phyloP scores from a whole-genome alignment of 2,797 vertebrate genomes.

The Tolypeutes matacus region DNA sequence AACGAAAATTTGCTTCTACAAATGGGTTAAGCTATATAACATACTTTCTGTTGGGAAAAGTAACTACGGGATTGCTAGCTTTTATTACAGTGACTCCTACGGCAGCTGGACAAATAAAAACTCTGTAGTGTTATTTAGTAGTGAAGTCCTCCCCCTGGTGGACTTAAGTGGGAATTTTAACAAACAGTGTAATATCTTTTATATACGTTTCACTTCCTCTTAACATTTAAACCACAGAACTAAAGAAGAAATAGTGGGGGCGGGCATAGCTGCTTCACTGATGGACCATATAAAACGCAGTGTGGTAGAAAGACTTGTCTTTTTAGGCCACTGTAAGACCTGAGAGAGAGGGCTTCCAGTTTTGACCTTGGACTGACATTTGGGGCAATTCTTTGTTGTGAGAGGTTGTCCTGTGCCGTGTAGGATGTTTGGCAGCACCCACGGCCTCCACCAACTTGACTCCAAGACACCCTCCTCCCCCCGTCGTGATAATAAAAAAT shows the following conservation, averaged over 20 bases:
- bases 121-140: slow-evolving; percentile 13
- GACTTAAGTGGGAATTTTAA: slow-evolving; percentile 21
- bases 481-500: background rate
- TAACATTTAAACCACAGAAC: slow-evolving; percentile 2
- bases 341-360: background rate
- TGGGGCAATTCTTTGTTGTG: background rate
- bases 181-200: slow-evolving; percentile 11
- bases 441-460: background rate
- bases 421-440: background rate
- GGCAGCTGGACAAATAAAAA: background rate
- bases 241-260: background rate
- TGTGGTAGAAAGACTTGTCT: background rate
- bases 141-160: slow-evolving; percentile 70
- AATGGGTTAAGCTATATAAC: background rate
- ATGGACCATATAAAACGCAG: background rate
- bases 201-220: slow-evolving; percentile 33
- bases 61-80: background rate
- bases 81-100: background rate
- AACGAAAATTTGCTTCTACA: slow-evolving; percentile 17
- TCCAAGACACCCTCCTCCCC: background rate
- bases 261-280: background rate
- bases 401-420: background rate
- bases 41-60: background rate
- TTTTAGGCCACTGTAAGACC: background rate
- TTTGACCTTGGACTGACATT: background rate